Evolutionary conservation across 2,888 invertebrate genomes (phyloP), one percentile per base, ranked within the genome.

Genomic region (Fragum fragum): DNA sequence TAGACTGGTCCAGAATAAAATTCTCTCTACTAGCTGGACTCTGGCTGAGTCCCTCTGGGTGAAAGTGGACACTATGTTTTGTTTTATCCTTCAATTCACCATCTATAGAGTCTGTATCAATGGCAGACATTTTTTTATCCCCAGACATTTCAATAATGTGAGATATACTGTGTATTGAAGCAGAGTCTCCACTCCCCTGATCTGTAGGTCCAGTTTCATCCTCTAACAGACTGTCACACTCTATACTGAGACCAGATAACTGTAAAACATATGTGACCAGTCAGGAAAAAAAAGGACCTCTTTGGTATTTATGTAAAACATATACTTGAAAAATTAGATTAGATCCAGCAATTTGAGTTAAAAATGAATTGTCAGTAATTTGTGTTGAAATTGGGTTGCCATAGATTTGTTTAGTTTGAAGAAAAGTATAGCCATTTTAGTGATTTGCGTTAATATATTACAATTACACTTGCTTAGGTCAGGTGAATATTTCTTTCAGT

Each of bases 81-180:
- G 61, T 21, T 76, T 83, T 79, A 52, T 68, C 61, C 42, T 57
- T 66, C 1, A 29, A 36, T 28, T 79, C 73, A 28, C 23, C 39
- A 52, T 69, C 76, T 29, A 42, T 18, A 7, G 29, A 28, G 11
- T 75, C 68, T 23, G 32, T 61, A 9, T 68, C 68, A 0, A 32
- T 29, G 32, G 32, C 32, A n/a, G 23, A 26, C 9, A 29, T 1
- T 16, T 70, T 55, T 57, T 47, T 70, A 21, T 70, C 69, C 59
- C 52, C 32, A 1, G 69, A 18, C 26, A 47, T 59, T n/a, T 76
- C 76, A 18, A 70, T 76, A 18, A 87, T 77, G 32, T 85, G 87
- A 21, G 87, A 81, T 18, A 87, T 79, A 76, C 87, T 87, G 69
- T 87, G 87, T 39, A 90, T 87, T 16, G 90, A 89, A 7, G 83